phyloP scores from a whole-genome alignment of 2,113 vertebrate species.

The Periophthalmodon schlosseri region DNA sequence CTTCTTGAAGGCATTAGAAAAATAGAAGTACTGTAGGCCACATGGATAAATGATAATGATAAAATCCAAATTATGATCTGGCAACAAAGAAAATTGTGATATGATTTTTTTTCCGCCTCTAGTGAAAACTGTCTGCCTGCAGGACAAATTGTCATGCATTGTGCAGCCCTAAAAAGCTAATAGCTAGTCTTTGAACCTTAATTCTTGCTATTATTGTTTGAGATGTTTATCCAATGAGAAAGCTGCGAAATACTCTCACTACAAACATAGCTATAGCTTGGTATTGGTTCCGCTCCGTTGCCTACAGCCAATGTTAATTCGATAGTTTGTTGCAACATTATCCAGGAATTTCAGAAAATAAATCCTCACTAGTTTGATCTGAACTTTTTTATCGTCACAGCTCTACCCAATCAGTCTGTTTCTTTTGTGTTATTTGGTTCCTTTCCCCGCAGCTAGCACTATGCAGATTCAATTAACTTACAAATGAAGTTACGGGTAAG shows the following conservation, averaged over 20 bases:
- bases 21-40: no score
- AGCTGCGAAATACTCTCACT: neutral
- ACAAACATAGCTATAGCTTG: neutral
- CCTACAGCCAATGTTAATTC: conserved; percentile 21
- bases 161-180: neutral
- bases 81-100: neutral
- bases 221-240: no score
- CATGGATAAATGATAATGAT: no score
- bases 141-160: neutral
- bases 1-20: no score
- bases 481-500: conserved; percentile 63
- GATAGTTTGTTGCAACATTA: conserved; percentile 35
- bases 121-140: neutral
- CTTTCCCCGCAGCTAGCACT: conserved; percentile 58
- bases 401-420: conserved; percentile 42
- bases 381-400: conserved; percentile 58
- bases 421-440: conserved; percentile 57
- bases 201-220: neutral
- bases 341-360: conserved; percentile 36
- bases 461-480: conserved; percentile 68
- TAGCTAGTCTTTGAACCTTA: neutral
- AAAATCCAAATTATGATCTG: no score
- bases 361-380: conserved; percentile 44
- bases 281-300: conserved; percentile 3
- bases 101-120: neutral